Percentiles rank a stretch among this genome's conserved stretches.
Conservation (phyloP, 1,140 invertebrate species). For the Ostrea denselamellosa region DNA sequence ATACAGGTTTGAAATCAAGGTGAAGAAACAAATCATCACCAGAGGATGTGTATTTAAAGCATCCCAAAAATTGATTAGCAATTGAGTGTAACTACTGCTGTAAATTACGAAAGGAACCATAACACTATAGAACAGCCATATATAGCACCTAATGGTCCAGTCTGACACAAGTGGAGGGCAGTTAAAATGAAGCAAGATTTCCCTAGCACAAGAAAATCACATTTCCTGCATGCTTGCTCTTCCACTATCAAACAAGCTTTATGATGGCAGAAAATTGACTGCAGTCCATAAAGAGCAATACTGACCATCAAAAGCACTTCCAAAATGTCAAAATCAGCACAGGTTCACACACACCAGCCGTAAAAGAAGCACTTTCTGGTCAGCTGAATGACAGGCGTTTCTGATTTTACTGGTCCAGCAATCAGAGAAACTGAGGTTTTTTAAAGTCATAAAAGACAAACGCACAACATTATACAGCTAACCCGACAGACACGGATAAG, state of each 20-base stretch:
- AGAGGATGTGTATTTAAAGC: slow-evolving; percentile 1
- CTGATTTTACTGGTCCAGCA: slow-evolving; percentile 6
- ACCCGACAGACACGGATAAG: neutral
- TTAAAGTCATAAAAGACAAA: slow-evolving; percentile 4
- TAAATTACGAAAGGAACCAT: neutral
- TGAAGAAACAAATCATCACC: neutral
- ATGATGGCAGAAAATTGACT: slow-evolving; percentile 27
- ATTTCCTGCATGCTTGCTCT: slow-evolving; percentile 21
- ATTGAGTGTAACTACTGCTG: neutral
- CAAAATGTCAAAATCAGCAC: neutral
- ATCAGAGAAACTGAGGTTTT: neutral
- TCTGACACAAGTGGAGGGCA: neutral
- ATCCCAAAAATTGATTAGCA: slow-evolving; percentile 24
- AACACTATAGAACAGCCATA: neutral
- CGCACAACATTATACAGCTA: neutral
- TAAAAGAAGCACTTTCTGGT: slow-evolving; percentile 7
- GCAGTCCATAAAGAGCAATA: slow-evolving; percentile 9
- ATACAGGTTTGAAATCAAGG: slow-evolving; percentile 31
- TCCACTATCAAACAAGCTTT: slow-evolving; percentile 3
- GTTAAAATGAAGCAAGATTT: neutral
- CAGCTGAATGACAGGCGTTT: neutral
- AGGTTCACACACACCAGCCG: neutral
- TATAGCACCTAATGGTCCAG: neutral
- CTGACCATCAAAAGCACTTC: slow-evolving; percentile 18
- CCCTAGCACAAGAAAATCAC: slow-evolving; percentile 8